Conservation (phyloP, 2,888 invertebrate species). For the Pherbina coryleti region DNA sequence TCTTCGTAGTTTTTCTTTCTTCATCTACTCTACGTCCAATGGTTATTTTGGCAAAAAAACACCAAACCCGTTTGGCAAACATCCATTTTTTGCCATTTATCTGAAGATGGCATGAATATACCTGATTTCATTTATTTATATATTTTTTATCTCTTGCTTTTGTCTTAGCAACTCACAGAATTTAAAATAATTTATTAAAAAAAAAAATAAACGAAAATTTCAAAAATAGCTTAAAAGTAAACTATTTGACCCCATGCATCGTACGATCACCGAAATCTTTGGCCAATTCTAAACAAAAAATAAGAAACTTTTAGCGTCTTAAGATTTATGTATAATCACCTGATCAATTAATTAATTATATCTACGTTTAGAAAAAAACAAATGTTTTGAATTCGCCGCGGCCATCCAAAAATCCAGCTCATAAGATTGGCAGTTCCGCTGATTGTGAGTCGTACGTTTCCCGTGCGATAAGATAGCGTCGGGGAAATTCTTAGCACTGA, state of each 20-base stretch:
- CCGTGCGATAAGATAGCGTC: not conserved
- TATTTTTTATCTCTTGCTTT: not conserved
- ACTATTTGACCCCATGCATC: constrained; percentile 27
- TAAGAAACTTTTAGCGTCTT: too few species aligned
- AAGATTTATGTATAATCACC: too few species aligned
- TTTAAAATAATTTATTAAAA: too few species aligned
- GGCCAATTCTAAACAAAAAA: too few species aligned
- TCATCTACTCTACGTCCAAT: not conserved
- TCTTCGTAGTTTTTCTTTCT: not conserved
- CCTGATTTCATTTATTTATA: not conserved
- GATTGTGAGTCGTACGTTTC: constrained; percentile 5
- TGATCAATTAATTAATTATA: too few species aligned
- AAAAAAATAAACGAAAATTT: not conserved
- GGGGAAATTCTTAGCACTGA: not conserved
- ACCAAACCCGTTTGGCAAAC: constrained; percentile 5
- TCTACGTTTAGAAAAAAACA: too few species aligned
- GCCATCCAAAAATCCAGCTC: not conserved
- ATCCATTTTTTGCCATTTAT: not conserved
- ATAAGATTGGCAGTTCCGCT: not conserved
- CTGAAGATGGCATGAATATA: not conserved
- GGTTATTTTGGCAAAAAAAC: too few species aligned
- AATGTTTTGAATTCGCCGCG: constrained; percentile 24
- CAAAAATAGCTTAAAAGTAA: constrained; percentile 34
- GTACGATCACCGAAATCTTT: too few species aligned
- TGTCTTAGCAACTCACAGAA: not conserved